Percentiles rank a stretch among this genome's conserved stretches.
These are phyloP conservation scores for Philopedon plagiatum DNA, from an alignment of 2,888 invertebrate species.

Conservation along the genomic window DNA sequence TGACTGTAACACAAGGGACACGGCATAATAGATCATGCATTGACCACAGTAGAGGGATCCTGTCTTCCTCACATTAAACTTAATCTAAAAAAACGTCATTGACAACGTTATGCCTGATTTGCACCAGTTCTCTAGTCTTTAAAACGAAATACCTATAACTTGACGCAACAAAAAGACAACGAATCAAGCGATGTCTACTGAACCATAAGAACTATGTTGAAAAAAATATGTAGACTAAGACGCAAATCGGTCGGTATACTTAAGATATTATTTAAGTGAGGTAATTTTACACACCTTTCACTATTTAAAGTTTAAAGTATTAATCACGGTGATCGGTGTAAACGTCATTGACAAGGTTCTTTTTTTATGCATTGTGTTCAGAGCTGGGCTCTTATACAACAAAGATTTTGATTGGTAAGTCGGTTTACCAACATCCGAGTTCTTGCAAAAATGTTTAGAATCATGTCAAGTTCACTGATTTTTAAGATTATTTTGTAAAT, in stretches of 20 bases:
- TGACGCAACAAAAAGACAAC: not conserved
- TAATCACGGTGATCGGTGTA: not conserved
- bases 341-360: constrained; percentile 28
- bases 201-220: constrained; percentile 13
- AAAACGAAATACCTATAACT: not conserved
- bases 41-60: too few relatives aligned
- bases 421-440: constrained; percentile 6
- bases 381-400: constrained; percentile 1
- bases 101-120: not conserved
- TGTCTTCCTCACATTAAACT: too few relatives aligned
- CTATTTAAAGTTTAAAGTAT: constrained; percentile 18
- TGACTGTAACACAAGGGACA: too few relatives aligned
- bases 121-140: not conserved
- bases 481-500: too few relatives aligned
- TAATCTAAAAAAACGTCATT: not conserved
- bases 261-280: constrained; percentile 17
- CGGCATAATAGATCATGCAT: too few relatives aligned
- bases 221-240: constrained; percentile 16
- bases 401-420: not conserved
- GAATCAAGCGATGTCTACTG: not conserved
- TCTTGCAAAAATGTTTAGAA: constrained; percentile 3
- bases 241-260: not conserved
- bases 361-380: constrained; percentile 1
- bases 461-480: constrained; percentile 14
- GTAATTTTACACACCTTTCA: constrained; percentile 28